Conservation (phyloP, 2,113 vertebrate genomes). For the Tupaia chinensis region DNA sequence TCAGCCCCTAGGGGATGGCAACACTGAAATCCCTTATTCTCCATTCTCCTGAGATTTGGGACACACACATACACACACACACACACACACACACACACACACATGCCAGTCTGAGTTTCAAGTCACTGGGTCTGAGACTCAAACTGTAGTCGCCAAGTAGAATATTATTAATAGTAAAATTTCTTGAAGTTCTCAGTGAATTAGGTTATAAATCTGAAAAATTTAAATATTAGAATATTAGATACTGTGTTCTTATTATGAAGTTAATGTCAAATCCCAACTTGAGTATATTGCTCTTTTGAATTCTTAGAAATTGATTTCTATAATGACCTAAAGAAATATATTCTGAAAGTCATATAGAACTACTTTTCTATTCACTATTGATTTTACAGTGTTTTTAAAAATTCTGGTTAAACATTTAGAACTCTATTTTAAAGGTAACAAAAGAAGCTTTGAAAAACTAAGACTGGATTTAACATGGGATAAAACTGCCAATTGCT, state of each 20-base stretch:
- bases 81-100: too few relatives aligned
- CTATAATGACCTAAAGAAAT: neutral
- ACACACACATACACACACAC: too few relatives aligned
- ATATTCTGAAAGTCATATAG: neutral
- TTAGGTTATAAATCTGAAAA: neutral
- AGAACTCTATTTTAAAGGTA: constrained; percentile 55
- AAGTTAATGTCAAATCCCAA: constrained; percentile 41
- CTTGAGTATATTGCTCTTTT: neutral
- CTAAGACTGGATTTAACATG: constrained; percentile 45
- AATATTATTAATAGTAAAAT: neutral
- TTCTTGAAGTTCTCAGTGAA: neutral
- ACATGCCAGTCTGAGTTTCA: too few relatives aligned
- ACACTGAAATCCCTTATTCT: too few relatives aligned
- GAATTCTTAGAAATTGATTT: constrained; percentile 2
- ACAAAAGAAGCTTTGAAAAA: constrained; percentile 59
- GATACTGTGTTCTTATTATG: neutral
- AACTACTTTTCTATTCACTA: constrained; percentile 8
- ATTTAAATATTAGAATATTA: constrained; percentile 25
- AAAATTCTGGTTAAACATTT: constrained; percentile 58
- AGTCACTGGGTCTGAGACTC: too few relatives aligned
- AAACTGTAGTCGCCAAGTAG: too few relatives aligned
- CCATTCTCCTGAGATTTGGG: too few relatives aligned
- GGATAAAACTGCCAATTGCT: constrained; percentile 52
- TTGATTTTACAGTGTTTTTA: constrained; percentile 60
- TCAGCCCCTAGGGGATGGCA: too few relatives aligned